Evolutionary conservation across 2,113 vertebrate species (phyloP), one percentile per base, ranked within the genome.

Genomic region (Eira barbara): DNA sequence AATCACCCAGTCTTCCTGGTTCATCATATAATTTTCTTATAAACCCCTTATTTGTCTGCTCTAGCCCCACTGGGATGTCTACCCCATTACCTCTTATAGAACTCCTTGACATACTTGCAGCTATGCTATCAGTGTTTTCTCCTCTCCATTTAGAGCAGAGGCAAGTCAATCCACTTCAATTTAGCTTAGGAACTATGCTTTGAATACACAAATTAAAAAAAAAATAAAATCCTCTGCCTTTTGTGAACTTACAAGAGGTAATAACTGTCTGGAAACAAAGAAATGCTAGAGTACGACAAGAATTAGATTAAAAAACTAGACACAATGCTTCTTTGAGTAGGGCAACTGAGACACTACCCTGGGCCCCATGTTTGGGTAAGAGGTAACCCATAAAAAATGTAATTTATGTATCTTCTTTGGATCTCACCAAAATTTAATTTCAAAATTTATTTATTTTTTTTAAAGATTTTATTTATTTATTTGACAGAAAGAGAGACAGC

Each of bases 351-450:
- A 49, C 4, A 12, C 3, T 65, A 17, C 3, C 6, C 23, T 45
- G 31, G 25, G 7, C 27, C 8, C 9, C 21, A 71, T 2, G 7
- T 7, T 55, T 90, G 11, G 15, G 4, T 39, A 29, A 57, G 7
- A 89, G 6, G 21, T 29, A 89, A 10, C 2, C 4, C 63, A 81
- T 4, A 39, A 10, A 9, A 3, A 76, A 13, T 14, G 3, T 8
- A 55, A 11, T 55, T 63, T 17, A 63, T 27, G 45, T 2, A 3
- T 47, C 4, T 73, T 34, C 9, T 67, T 79, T 67, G 31, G 1
- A 45, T 6, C 21, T 95, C 63, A 61, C 3, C 31, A 83, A 95
- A 90, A 74, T 78, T 92, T 59, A 85, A 13, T 84, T 91, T 69
- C 18, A 61, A 95, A 65, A 69, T 55, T 21, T 73, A 9, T 61